Percentiles rank a stretch among this genome's conserved stretches.
Evolutionary conservation across 2,113 vertebrate genomes (phyloP).

Genomic region (Microcebus ravelobensis): DNA sequence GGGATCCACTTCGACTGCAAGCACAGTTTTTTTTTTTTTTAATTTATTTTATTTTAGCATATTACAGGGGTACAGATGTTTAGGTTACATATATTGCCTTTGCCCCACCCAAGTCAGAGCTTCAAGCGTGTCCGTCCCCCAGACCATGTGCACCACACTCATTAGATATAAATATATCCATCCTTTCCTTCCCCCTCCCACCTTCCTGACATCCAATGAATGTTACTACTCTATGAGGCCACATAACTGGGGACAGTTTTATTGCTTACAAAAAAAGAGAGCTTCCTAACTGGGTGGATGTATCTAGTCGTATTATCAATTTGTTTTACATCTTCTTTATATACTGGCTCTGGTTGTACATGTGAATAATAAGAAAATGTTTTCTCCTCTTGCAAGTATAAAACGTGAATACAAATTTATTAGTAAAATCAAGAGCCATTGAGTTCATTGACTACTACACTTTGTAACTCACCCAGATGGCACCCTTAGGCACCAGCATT

Average conservation of each 20-base stretch:
- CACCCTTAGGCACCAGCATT: conserved; percentile 18
- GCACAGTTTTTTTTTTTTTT: neutral
- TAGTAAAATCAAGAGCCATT: conserved; percentile 40
- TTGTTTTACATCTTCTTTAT: neutral
- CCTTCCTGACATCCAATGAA: too few relatives aligned
- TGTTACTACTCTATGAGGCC: neutral
- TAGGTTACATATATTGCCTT: too few relatives aligned
- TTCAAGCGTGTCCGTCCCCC: too few relatives aligned
- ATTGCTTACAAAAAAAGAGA: neutral
- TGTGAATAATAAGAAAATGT: neutral
- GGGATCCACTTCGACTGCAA: conserved; percentile 38
- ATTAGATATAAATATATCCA: too few relatives aligned
- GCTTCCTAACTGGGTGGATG: neutral
- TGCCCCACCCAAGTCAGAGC: too few relatives aligned
- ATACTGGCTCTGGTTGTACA: neutral
- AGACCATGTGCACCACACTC: too few relatives aligned
- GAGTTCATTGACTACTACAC: neutral
- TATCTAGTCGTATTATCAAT: neutral
- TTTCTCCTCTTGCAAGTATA: neutral
- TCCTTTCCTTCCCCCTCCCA: too few relatives aligned
- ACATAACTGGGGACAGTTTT: neutral
- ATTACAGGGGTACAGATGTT: too few relatives aligned
- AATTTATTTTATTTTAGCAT: too few relatives aligned
- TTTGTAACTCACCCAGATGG: conserved; percentile 23
- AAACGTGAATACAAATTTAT: conserved; percentile 1